Evolutionary conservation across 30 jellyfish, hydroid and myxozoan species (phyloP).

Genomic region (Aurelia coerulea): DNA sequence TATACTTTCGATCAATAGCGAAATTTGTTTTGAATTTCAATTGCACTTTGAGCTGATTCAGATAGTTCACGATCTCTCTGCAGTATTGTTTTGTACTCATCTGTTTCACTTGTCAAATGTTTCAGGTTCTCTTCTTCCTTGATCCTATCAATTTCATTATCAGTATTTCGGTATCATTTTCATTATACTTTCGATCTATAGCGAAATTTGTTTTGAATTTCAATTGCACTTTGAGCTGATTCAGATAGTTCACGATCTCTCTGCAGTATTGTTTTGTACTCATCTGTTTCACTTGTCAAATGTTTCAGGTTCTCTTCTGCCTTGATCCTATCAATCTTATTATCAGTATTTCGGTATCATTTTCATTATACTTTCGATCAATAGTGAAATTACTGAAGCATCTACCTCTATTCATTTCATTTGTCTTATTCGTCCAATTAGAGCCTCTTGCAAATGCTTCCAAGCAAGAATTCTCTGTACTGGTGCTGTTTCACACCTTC

Average conservation of each 20-base stretch:
- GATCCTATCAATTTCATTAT: conserved; percentile 78
- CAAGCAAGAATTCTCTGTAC: too few relatives aligned
- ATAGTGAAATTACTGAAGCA: too few relatives aligned
- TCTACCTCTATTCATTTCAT: too few relatives aligned
- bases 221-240: conserved; percentile 66
- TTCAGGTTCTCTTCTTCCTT: conserved; percentile 89
- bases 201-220: conserved; percentile 29
- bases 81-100: conserved; percentile 74
- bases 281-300: conserved; percentile 83
- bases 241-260: conserved; percentile 75
- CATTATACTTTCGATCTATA: too few relatives aligned
- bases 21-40: conserved; percentile 54
- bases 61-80: conserved; percentile 75
- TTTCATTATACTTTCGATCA: too few relatives aligned
- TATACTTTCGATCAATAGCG: too few relatives aligned
- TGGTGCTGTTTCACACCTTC: too few relatives aligned
- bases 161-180: too few relatives aligned
- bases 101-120: conserved; percentile 82
- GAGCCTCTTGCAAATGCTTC: too few relatives aligned
- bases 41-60: conserved; percentile 60
- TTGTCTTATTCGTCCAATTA: too few relatives aligned
- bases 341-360: too few relatives aligned
- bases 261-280: conserved; percentile 73
- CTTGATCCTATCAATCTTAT: conserved; percentile 79
- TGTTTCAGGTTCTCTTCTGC: conserved; percentile 91